phyloP scores from a whole-genome alignment of 2,888 invertebrate genomes.

The Esperia sulphurella region DNA sequence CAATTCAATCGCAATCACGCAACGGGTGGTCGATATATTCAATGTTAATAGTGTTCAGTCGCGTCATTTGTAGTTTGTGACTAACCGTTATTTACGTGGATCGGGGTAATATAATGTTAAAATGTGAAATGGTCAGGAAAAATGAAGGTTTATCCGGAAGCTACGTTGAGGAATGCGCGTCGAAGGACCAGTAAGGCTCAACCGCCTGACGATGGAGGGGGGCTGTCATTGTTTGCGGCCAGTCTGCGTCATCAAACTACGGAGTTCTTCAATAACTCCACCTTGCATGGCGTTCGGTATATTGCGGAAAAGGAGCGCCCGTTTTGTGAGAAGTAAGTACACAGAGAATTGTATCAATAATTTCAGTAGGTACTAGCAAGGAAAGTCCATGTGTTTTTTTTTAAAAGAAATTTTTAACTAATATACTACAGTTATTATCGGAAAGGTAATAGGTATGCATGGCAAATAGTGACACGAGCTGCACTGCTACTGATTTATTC shows the following conservation, averaged over 20 bases:
- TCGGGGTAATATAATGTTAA: not conserved
- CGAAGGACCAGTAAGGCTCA: constrained; percentile 25
- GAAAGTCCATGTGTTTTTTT: too few relatives aligned
- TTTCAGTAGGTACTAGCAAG: too few relatives aligned
- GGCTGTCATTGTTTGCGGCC: constrained; percentile 72
- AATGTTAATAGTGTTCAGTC: constrained; percentile 44
- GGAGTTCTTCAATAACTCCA: constrained; percentile 87
- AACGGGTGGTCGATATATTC: constrained; percentile 42
- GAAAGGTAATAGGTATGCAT: too few relatives aligned
- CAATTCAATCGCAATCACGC: constrained; percentile 12
- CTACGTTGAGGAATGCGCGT: constrained; percentile 27
- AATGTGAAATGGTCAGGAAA: constrained; percentile 16
- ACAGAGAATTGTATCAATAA: too few relatives aligned
- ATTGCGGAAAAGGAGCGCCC: constrained; percentile 87
- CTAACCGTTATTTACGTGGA: not conserved
- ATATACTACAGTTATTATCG: too few relatives aligned
- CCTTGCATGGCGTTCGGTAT: constrained; percentile 88
- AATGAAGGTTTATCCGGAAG: constrained; percentile 60
- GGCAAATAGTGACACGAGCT: too few relatives aligned
- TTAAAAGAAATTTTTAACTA: too few relatives aligned
- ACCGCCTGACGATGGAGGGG: constrained; percentile 32
- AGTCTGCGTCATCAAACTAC: constrained; percentile 85
- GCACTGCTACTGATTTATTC: too few relatives aligned
- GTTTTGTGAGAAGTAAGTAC: constrained; percentile 85
- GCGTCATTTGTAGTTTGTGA: constrained; percentile 36